Evolutionary conservation across 2,888 invertebrate species (phyloP).

Genomic region (Orthonevra nobilis): DNA sequence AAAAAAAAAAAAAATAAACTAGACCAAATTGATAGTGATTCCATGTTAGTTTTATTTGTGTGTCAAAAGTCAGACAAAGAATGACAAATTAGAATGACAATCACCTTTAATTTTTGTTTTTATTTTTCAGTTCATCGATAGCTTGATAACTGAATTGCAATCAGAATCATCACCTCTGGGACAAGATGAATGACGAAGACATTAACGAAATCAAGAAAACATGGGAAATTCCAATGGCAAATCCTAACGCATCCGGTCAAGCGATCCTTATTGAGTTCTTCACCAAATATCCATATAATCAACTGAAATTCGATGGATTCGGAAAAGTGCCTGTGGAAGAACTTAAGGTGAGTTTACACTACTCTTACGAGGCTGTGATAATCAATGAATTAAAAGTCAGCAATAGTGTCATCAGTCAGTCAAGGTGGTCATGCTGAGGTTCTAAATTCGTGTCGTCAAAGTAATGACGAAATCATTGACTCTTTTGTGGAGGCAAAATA

Average conservation of each 20-base stretch:
- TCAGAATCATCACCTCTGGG: slow-evolving; percentile 3
- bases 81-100: no score
- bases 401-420: no score
- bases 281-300: slow-evolving; percentile 78
- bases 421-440: no score
- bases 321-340: slow-evolving; percentile 76
- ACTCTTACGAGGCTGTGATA: no score
- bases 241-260: slow-evolving; percentile 78
- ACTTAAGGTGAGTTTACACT: slow-evolving; percentile 74
- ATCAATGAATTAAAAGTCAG: no score
- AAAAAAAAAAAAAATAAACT: no score
- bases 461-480: no score
- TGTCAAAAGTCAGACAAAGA: no score
- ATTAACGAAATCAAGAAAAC: slow-evolving; percentile 78
- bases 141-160: slow-evolving; percentile 1
- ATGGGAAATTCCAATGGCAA: slow-evolving; percentile 78
- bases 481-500: no score
- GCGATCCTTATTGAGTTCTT: slow-evolving; percentile 77
- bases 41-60: no score
- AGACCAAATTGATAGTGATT: no score
- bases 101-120: neutral
- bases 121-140: slow-evolving; percentile 36
- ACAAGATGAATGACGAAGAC: slow-evolving; percentile 77
- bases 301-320: slow-evolving; percentile 77
- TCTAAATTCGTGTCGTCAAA: no score